phyloP scores from a whole-genome alignment of 1,140 invertebrate genomes.

The Drosophila seguyi region DNA sequence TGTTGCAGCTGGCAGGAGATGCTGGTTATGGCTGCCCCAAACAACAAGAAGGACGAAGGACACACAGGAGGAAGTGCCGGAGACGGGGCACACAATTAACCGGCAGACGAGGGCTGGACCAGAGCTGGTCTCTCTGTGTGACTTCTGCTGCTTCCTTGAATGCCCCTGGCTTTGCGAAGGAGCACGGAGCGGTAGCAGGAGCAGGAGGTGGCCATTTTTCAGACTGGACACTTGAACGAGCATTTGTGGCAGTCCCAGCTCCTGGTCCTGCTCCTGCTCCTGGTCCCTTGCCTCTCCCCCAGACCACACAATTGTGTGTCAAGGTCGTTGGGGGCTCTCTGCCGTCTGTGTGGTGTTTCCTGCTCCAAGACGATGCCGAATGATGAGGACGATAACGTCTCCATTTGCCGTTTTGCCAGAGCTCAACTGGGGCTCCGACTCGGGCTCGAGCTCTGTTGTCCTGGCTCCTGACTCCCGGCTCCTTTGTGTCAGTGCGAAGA shows the following conservation, averaged over 20 bases:
- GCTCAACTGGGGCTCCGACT: conserved; percentile 7
- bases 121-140: conserved; percentile 37
- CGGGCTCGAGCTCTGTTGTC: conserved; percentile 24
- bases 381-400: conserved; percentile 77
- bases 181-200: conserved; percentile 2
- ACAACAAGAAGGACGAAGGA: conserved; percentile 41
- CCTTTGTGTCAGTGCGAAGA: conserved; percentile 43
- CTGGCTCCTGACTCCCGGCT: conserved; percentile 20
- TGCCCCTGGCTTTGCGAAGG: conserved; percentile 41
- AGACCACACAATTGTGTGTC: conserved; percentile 62
- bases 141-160: conserved; percentile 59
- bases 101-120: conserved; percentile 21
- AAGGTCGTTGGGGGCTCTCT: conserved; percentile 60
- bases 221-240: conserved; percentile 77
- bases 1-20: conserved; percentile 38
- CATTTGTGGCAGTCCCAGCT: conserved; percentile 36
- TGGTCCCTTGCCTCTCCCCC: not conserved
- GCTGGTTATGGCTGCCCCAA: conserved; percentile 9
- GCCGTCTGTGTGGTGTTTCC: conserved; percentile 57
- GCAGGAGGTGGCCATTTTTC: conserved; percentile 66
- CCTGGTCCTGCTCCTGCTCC: not conserved
- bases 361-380: conserved; percentile 77
- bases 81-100: conserved; percentile 40
- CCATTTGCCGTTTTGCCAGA: conserved; percentile 54
- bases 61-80: not conserved